A percentile compares a stretch with the other conserved stretches of the same genome.
These are phyloP conservation scores for Drosophila orosa DNA, from an alignment of 1,140 invertebrate genomes.

Conservation along the genomic window DNA sequence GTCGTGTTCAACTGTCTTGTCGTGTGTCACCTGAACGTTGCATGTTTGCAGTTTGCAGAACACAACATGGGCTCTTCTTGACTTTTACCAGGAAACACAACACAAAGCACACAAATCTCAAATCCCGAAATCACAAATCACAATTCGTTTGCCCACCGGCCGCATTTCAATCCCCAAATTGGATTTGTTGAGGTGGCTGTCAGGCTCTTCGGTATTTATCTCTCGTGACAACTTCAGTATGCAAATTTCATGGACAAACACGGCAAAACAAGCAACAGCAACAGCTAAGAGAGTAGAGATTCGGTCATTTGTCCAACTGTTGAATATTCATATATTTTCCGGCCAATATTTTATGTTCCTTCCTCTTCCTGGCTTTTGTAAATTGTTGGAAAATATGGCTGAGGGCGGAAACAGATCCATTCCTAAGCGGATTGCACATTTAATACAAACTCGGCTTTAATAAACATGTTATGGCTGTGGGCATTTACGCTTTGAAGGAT, in stretches of 20 bases:
- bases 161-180: conserved; percentile 30
- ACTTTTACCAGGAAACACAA: conserved; percentile 1
- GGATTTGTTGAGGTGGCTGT: conserved; percentile 44
- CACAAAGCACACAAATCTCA: not conserved
- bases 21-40: conserved; percentile 31
- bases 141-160: conserved; percentile 10
- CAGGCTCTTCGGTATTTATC: conserved; percentile 23
- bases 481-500: conserved; percentile 2
- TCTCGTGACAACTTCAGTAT: conserved; percentile 26
- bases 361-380: not conserved
- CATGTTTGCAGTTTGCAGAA: conserved; percentile 22
- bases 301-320: conserved; percentile 26
- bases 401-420: not conserved
- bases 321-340: conserved; percentile 42
- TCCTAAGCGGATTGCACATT: conserved; percentile 20
- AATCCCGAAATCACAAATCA: conserved; percentile 20
- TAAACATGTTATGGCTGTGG: conserved; percentile 7
- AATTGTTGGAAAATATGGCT: conserved; percentile 9
- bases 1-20: conserved; percentile 35
- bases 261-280: not conserved
- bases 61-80: conserved; percentile 4
- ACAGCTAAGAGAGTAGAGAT: conserved; percentile 21
- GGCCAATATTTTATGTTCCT: conserved; percentile 31
- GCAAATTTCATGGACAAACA: conserved; percentile 47
- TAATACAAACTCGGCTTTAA: conserved; percentile 8